These are phyloP conservation scores for Conomelus anceps DNA, from an alignment of 2,888 invertebrate genomes.

Conservation along the genomic window DNA sequence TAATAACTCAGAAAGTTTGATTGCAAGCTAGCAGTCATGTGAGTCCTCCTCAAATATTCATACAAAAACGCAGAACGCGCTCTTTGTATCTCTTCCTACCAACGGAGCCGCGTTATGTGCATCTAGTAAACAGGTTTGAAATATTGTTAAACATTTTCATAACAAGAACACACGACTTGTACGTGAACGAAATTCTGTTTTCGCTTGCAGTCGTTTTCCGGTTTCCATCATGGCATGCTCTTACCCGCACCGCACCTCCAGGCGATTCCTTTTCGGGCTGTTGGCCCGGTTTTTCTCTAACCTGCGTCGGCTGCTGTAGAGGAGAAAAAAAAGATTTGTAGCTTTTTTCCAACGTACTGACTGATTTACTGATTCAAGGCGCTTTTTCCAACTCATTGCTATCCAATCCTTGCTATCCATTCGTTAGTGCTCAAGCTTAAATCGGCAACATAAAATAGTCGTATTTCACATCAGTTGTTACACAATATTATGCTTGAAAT, in stretches of 20 bases:
- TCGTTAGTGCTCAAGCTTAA: background rate
- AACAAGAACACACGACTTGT: conserved; percentile 2
- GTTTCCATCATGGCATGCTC: too few species aligned
- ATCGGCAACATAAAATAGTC: too few species aligned
- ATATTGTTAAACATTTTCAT: conserved; percentile 13
- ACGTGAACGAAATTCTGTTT: conserved; percentile 6
- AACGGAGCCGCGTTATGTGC: background rate
- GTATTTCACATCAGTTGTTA: too few species aligned
- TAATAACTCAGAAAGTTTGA: background rate
- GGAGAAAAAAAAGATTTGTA: background rate
- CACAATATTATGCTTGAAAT: too few species aligned
- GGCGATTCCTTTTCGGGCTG: background rate
- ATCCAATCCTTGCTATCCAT: background rate
- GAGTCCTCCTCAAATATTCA: conserved; percentile 10
- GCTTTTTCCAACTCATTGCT: background rate
- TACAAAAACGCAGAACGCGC: background rate
- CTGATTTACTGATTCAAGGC: background rate
- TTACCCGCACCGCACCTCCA: too few species aligned
- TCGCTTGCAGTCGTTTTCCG: background rate
- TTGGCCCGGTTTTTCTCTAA: background rate
- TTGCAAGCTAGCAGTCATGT: background rate
- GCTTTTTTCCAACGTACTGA: background rate
- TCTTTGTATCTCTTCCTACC: too few species aligned
- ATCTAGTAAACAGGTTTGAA: conserved; percentile 8
- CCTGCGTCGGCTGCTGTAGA: background rate